Evolutionary conservation across 2,888 invertebrate species (phyloP), one percentile per base, ranked within the genome.

Genomic region (Dicroscelio sp.): DNA sequence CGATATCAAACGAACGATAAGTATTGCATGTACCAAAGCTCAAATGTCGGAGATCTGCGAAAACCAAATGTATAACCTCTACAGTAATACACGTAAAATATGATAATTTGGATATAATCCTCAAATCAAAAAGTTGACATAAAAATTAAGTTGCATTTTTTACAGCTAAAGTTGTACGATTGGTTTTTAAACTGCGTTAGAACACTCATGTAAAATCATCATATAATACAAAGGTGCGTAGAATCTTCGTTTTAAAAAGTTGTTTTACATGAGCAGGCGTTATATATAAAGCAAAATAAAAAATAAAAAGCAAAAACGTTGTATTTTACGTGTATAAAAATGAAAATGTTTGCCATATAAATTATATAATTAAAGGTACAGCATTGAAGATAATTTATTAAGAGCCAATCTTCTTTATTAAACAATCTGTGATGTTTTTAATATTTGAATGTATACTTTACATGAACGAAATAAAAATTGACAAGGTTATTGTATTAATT

Each of bases 11-110:
- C n/a, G 25, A 80, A 52, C 38, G 69, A 31, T 23, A 76, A 90
- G 89, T 90, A 90, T 90, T 89, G 85, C 58, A 75, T 65, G 85
- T 82, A 82, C 89, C 89, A 90, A 90, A 90, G 89, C 86, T 90
- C 86, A 90, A 90, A 55, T 35, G 30, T 52, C n/a, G n/a, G 27
- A 67, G 52, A 38, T 76, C 63, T 67, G 85, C 55, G n/a, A 43
- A 52, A 75, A 65, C 55, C 23, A 76, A 63, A 76, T 76, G 55
- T 76, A 85, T 85, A 65, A 60, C 10, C 55, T 30, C 48, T 3
- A 2, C 17, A 65, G 55, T 86, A 27, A 78, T 86, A 60, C 86
- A 71, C 78, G 85, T 85, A 67, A 84, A 84, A 84, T 84, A 84
- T 52, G 55, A 75, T 58, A 75, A 83, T 73, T 73, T 48, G 67